A percentile compares a stretch with the other conserved stretches of the same genome.
These are phyloP conservation scores for rabbit (Oryctolagus cuniculus) DNA, from an alignment of 2,113 vertebrate genomes.

Conservation along the genomic window DNA sequence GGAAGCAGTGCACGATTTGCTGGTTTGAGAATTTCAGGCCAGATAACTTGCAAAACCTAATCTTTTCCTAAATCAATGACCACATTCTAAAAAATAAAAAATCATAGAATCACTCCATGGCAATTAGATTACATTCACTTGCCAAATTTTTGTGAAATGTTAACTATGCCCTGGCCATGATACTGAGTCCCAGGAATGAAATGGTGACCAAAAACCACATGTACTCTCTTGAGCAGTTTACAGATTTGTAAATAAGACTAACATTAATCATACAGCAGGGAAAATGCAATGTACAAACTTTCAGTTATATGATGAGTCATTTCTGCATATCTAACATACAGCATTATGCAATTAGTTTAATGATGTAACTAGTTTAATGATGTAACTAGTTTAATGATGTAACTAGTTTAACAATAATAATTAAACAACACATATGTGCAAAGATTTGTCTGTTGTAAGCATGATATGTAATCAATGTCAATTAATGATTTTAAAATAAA, in stretches of 20 bases:
- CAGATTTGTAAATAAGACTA: not conserved
- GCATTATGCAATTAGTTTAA: too few relatives aligned
- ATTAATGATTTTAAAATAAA: not conserved
- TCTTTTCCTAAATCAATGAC: not conserved
- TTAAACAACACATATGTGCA: too few relatives aligned
- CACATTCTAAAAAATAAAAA: not conserved
- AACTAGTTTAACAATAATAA: not conserved
- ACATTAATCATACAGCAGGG: not conserved
- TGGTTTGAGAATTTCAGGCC: not conserved
- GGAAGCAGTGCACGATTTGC: not conserved
- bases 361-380: too few relatives aligned
- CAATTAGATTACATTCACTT: constrained; percentile 18
- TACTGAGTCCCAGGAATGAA: not conserved
- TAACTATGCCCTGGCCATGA: rapidly evolving
- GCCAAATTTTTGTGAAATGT: not conserved
- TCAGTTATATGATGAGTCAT: not conserved
- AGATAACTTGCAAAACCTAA: not conserved
- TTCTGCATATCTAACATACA: not conserved
- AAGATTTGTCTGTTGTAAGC: not conserved
- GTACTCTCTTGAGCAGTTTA: not conserved
- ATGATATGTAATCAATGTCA: not conserved
- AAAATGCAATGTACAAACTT: not conserved
- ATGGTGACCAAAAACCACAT: not conserved
- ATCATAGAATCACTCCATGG: not conserved
- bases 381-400: not conserved